These are phyloP conservation scores for Aphaenogaster rudis DNA, from an alignment of 1,140 invertebrate species.

Conservation along the genomic window DNA sequence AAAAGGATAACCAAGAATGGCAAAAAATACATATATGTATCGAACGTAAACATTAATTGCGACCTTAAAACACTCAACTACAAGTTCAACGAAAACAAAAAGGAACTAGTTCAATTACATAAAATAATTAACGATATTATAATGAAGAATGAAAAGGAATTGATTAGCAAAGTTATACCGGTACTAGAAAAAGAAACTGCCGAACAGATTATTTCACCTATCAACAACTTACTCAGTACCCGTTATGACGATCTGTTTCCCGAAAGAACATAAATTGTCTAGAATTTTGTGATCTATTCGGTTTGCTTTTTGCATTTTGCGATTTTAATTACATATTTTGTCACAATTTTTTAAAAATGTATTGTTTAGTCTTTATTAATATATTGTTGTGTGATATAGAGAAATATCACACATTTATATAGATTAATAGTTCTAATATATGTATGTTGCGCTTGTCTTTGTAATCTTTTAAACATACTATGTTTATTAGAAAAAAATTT, in stretches of 20 bases:
- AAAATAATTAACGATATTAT: slow-evolving; percentile 38
- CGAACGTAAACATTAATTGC: slow-evolving; percentile 76
- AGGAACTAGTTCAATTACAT: slow-evolving; percentile 64
- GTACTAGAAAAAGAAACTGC: neutral
- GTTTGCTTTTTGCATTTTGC: neutral
- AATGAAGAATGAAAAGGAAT: slow-evolving; percentile 31
- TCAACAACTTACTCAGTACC: neutral
- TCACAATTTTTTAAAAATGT: too few species aligned
- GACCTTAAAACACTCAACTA: slow-evolving; percentile 70
- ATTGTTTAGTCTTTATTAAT: neutral
- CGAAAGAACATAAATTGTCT: neutral
- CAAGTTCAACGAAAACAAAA: slow-evolving; percentile 63
- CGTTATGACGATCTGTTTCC: neutral
- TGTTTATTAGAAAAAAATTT: too few species aligned
- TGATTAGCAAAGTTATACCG: neutral
- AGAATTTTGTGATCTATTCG: neutral
- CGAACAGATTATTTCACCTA: neutral
- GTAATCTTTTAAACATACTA: too few species aligned
- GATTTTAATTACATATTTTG: too few species aligned
- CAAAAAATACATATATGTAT: slow-evolving; percentile 73
- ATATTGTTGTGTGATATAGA: neutral
- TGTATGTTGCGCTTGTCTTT: too few species aligned
- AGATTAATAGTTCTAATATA: neutral
- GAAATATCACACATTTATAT: neutral
- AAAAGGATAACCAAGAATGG: slow-evolving; percentile 50